Evolutionary conservation across 2,888 invertebrate genomes (phyloP), one percentile per base, ranked within the genome.

Genomic region (Idaea biselata): DNA sequence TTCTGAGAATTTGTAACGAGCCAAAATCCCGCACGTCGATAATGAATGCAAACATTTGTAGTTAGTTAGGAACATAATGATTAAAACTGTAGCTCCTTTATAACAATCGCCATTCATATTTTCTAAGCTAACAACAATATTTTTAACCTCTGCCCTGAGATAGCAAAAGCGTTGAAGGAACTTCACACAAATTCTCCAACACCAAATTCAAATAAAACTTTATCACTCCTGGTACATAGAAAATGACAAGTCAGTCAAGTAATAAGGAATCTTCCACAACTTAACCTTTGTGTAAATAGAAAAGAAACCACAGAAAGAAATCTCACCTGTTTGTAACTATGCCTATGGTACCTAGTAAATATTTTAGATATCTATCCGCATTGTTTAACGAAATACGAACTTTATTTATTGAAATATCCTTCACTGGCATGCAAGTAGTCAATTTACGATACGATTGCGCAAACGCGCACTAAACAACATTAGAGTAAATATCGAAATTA

Each of bases 131-230:
- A 69, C 70, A 80, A 78, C 73, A 76, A 75, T 78, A 76, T 71
- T 74, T 62, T 60, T 63, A 82, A 81, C 78, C 81, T 77, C 61
- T 75, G 80, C 70, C 78, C 78, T 69, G 61, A 67, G 72, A 70
- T 72, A 70, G 44, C 44, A 44, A 44, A 44, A 44, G 11, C 44
- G 7, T 44, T 44, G 44, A 44, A 44, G 44, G 44, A 32, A 44
- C 44, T 44, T 44, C 44, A 44, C 44, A 44, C 44, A 44, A 44
- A 44, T 44, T 44, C 44, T 14, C 44, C 44, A 44, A 44, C 11
- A 44, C 44, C 44, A 14, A 44, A 44, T 44, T 44, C 44, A 44
- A 44, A 44, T 44, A 44, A 44, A 14, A 2, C 8, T 6, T 44
- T 44, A 44, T 44, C 44, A 2, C 14, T 44, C 44, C 5, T 44